Evolutionary conservation across 2,113 vertebrate species (phyloP).

Genomic region (Microtus montanus): DNA sequence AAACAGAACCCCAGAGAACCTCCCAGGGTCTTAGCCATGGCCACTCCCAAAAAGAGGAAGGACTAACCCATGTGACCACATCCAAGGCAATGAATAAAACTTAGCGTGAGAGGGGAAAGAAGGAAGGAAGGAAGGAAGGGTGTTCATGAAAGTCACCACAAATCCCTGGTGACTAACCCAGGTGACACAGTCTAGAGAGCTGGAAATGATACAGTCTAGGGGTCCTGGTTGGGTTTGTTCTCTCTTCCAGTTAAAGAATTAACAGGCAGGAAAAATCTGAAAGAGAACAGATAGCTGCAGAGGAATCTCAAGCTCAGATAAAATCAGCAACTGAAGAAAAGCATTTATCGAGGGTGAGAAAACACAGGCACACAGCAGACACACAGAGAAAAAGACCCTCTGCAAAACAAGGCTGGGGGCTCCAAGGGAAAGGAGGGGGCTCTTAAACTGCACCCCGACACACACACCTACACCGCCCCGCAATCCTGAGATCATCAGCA

Average conservation of each 20-base stretch:
- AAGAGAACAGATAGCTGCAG: not conserved
- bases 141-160: not conserved
- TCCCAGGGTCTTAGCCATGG: not conserved
- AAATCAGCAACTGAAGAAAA: not conserved
- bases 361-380: not conserved
- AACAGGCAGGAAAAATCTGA: not conserved
- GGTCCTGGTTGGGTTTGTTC: not conserved
- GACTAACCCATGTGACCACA: not conserved
- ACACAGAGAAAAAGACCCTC: not conserved
- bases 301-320: not conserved
- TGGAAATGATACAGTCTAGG: not conserved
- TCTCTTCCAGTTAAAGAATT: not conserved
- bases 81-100: not conserved
- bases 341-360: not conserved
- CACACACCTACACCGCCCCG: not conserved
- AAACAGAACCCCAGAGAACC: not conserved
- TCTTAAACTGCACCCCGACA: not conserved
- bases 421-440: not conserved
- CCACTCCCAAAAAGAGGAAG: not conserved
- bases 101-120: not conserved
- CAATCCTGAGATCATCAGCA: not conserved
- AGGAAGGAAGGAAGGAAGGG: no score
- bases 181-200: not conserved
- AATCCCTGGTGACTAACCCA: not conserved
- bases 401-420: not conserved